phyloP scores from a whole-genome alignment of 1,140 invertebrate genomes.

The Cardiocondyla obscurior region DNA sequence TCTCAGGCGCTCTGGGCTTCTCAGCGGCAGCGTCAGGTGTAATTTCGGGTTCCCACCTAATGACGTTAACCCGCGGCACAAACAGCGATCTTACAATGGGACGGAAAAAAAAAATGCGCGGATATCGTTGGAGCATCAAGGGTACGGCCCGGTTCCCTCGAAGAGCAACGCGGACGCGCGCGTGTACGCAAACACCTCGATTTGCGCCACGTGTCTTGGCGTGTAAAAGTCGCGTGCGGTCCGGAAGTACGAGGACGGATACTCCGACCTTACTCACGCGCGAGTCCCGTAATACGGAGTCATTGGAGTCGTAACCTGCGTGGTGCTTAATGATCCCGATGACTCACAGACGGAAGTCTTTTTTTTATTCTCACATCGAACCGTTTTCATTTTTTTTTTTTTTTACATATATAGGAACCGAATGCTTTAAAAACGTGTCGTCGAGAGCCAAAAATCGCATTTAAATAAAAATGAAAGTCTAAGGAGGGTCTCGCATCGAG shows the following conservation, averaged over 20 bases:
- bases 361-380: not conserved
- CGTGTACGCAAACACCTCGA: constrained; percentile 59
- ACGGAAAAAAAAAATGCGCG: not conserved
- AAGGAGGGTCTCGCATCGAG: no score
- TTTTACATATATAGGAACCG: not conserved
- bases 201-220: constrained; percentile 78
- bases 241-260: constrained; percentile 76
- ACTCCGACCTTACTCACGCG: constrained; percentile 70
- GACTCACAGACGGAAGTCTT: constrained; percentile 43
- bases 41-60: not conserved
- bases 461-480: no score
- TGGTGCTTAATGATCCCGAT: constrained; percentile 46
- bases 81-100: not conserved
- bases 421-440: not conserved
- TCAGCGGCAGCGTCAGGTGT: not conserved
- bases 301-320: constrained; percentile 68
- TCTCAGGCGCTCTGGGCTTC: not conserved
- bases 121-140: not conserved
- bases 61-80: not conserved
- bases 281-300: constrained; percentile 52
- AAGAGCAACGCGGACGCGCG: constrained; percentile 30
- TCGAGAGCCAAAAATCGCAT: no score
- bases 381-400: not conserved
- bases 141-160: not conserved
- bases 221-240: constrained; percentile 77